A percentile compares a stretch with the other conserved stretches of the same genome.
Evolutionary conservation across 1,140 invertebrate genomes (phyloP).

Genomic region (Drosophila obscura): DNA sequence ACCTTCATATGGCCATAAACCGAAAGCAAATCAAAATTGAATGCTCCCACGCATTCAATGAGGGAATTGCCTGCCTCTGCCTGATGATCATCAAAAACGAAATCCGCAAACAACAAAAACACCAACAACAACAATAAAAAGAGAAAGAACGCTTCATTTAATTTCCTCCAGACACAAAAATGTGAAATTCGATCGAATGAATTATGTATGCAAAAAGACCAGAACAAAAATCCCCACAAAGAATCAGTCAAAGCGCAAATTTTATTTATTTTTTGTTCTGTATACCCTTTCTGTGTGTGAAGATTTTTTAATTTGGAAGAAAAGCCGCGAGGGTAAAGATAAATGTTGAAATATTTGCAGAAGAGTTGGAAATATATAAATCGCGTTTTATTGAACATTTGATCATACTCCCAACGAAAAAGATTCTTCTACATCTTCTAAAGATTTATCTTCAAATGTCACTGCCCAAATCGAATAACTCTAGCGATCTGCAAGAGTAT

Average conservation of each 20-base stretch:
- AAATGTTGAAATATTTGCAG: too few relatives aligned
- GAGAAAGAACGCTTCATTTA: constrained; percentile 70
- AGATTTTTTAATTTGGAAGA: too few relatives aligned
- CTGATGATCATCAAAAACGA: constrained; percentile 13
- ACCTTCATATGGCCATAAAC: constrained; percentile 42
- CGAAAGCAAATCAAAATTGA: constrained; percentile 62
- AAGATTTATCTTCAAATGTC: too few relatives aligned
- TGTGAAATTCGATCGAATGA: constrained; percentile 79
- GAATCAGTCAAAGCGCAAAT: constrained; percentile 60
- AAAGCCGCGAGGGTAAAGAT: too few relatives aligned
- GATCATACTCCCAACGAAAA: too few relatives aligned
- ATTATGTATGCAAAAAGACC: constrained; percentile 51
- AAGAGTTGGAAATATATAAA: too few relatives aligned
- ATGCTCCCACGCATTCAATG: constrained; percentile 76
- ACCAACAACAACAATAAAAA: not conserved
- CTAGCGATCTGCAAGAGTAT: not conserved
- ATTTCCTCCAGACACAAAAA: constrained; percentile 65
- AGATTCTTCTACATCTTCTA: too few relatives aligned
- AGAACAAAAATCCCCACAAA: constrained; percentile 37
- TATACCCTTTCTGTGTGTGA: too few relatives aligned
- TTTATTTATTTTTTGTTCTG: constrained; percentile 3
- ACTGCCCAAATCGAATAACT: too few relatives aligned
- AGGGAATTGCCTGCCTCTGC: constrained; percentile 10
- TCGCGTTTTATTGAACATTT: too few relatives aligned
- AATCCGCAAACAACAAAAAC: not conserved